Base-by-base conservation (phyloP, 2,113 vertebrate genomes). In the Mastomys natalensis region DNA sequence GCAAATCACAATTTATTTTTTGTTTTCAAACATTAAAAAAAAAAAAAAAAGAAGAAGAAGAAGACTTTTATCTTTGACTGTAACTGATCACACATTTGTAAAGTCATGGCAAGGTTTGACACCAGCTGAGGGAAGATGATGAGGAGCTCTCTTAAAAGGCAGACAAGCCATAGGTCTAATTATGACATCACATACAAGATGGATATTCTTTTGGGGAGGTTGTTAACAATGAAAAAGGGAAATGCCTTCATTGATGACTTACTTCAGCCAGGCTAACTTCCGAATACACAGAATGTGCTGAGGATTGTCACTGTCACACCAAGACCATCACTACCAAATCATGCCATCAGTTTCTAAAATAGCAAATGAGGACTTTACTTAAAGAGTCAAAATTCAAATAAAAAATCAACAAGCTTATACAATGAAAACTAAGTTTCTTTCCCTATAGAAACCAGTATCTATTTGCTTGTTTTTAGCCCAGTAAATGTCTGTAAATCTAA, bases 311-410 rank as follows among this genome's bases (percentile, higher is more conserved):
- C 66, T 15, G 2, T 34, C 31, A 37, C 8, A 43, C n/a, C 21
- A 93, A 92, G 31, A 94, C 0, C 80, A 24, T 68, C 19, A 87
- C 34, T 74, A 95, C 5, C 40, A 94, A 78, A 90, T 89, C 81
- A 93, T 24, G 55, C 7, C 93, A n/a, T 29, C 43, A 87, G 78
- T 95, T 95, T 94, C n/a, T 93, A 15, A 40, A 73, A 93, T 97
- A 91, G 86, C 94, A 90, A 89, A 95, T 45, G 48, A 92, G 77
- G n/a, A 81, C 48, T 22, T 22, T 73, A 82, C 31, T 90, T 73
- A 88, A 82, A 90, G 62, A 84, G 58, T 60, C 93, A 70, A 82
- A 94, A 64, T 2, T 89, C 4, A 40, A 62, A 72, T 73, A 37
- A 91, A 85, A 81, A 94, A 86, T 76, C 90, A 92, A 40, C 68